Conservation (phyloP, 2,888 invertebrate genomes). For the Mechanitis messenoides region DNA sequence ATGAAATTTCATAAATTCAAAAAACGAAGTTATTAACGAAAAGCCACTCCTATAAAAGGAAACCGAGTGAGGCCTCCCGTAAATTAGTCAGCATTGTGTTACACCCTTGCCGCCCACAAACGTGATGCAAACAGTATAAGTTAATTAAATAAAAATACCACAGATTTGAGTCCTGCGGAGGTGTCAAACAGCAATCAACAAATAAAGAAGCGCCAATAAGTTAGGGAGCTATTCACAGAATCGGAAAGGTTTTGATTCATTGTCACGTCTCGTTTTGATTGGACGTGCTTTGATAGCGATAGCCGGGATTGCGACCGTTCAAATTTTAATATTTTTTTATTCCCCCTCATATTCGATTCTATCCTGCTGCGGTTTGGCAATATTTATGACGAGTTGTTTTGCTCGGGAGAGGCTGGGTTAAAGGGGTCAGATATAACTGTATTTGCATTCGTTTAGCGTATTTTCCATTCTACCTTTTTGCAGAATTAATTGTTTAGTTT, state of each 20-base stretch:
- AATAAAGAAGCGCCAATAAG: constrained; percentile 72
- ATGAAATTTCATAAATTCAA: constrained; percentile 23
- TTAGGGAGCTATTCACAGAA: constrained; percentile 68
- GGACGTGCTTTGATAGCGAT: constrained; percentile 75
- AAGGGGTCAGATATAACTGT: constrained; percentile 37
- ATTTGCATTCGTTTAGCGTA: constrained; percentile 45
- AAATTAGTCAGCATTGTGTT: constrained; percentile 67
- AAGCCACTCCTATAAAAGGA: constrained; percentile 27
- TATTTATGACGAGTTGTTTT: constrained; percentile 65
- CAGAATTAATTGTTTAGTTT: constrained; percentile 21
- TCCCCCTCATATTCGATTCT: constrained; percentile 66
- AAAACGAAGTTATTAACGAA: constrained; percentile 22
- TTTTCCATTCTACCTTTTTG: constrained; percentile 23
- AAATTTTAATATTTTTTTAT: constrained; percentile 69
- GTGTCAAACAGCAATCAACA: constrained; percentile 72
- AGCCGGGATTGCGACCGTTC: constrained; percentile 68
- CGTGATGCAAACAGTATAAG: constrained; percentile 50
- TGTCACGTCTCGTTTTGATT: constrained; percentile 75
- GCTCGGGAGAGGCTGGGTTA: constrained; percentile 46
- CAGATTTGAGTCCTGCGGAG: constrained; percentile 56
- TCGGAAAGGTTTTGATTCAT: constrained; percentile 71
- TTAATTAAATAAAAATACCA: constrained; percentile 71
- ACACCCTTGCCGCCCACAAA: constrained; percentile 42
- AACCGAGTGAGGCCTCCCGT: constrained; percentile 53
- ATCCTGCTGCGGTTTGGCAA: constrained; percentile 60